Conservation (phyloP, 2,113 vertebrate genomes). For the Cebus imitator region DNA sequence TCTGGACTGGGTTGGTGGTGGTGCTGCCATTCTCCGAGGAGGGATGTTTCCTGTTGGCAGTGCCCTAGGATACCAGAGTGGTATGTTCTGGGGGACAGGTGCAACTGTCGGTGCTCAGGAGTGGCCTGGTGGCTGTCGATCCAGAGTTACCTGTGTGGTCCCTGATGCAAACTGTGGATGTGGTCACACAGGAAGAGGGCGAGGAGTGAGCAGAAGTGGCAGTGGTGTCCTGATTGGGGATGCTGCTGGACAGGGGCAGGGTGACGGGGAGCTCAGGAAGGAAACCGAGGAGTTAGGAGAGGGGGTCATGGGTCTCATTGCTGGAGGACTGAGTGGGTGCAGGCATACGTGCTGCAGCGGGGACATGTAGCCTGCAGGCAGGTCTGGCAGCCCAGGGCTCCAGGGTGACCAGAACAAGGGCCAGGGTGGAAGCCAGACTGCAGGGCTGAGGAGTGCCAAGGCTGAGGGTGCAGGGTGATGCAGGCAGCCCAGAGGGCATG, state of each 20-base stretch:
- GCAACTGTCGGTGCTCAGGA: neutral
- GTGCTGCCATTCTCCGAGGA: neutral
- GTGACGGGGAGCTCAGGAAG: neutral
- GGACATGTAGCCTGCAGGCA: too few relatives aligned
- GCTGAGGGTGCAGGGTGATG: neutral
- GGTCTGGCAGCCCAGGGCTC: neutral
- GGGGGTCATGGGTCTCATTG: neutral
- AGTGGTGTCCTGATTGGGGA: neutral
- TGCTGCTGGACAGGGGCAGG: fast-evolving
- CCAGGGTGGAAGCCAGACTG: neutral
- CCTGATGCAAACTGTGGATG: neutral
- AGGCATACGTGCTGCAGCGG: neutral
- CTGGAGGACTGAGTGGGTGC: neutral
- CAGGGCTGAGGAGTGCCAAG: neutral
- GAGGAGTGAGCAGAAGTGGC: neutral
- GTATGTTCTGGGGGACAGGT: neutral
- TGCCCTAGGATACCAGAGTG: fast-evolving
- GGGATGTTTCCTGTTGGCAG: neutral
- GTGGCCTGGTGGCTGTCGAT: neutral
- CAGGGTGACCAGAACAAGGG: neutral
- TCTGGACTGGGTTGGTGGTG: too few relatives aligned
- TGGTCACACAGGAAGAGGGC: neutral
- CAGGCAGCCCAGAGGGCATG: neutral
- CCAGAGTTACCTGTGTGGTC: neutral
- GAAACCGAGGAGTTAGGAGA: neutral